Conservation (phyloP, 2,113 vertebrate genomes). For the Hippoglossus stenolepis region DNA sequence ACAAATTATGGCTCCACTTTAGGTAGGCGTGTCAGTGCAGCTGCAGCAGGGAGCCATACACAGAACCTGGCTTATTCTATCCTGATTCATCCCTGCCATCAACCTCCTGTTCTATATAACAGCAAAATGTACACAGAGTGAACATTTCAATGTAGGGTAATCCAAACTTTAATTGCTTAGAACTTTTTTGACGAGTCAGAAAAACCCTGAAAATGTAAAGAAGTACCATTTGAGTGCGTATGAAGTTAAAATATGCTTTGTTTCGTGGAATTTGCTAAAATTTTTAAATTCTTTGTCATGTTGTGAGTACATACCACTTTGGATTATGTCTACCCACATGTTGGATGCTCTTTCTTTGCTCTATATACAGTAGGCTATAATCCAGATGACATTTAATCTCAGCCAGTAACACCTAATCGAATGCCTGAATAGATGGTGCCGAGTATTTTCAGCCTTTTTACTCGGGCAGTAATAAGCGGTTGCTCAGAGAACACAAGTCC, state of each 20-base stretch:
- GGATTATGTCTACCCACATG: background rate
- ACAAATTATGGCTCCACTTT: slow-evolving; percentile 7
- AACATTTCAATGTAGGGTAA: background rate
- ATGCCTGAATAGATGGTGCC: slow-evolving; percentile 16
- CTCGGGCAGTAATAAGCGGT: slow-evolving; percentile 48
- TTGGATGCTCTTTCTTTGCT: background rate
- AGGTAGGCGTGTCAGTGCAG: background rate
- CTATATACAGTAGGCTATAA: background rate
- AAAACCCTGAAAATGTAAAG: too few relatives aligned
- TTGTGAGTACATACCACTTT: background rate
- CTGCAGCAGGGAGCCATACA: background rate
- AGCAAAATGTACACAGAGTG: background rate
- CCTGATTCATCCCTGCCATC: background rate
- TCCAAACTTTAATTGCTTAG: background rate
- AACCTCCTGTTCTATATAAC: background rate
- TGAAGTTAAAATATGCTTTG: too few relatives aligned
- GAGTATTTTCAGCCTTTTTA: slow-evolving; percentile 44
- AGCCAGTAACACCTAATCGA: slow-evolving; percentile 11
- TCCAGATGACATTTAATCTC: slow-evolving; percentile 2
- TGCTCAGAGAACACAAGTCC: slow-evolving; percentile 57
- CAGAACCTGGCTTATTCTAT: too few relatives aligned
- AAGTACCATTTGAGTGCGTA: too few relatives aligned
- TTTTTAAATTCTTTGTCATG: background rate
- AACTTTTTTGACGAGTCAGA: too few relatives aligned
- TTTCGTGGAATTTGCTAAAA: background rate